These are phyloP conservation scores for Notarius quadriscutis DNA, from an alignment of 2,113 vertebrate genomes.

Conservation along the genomic window DNA sequence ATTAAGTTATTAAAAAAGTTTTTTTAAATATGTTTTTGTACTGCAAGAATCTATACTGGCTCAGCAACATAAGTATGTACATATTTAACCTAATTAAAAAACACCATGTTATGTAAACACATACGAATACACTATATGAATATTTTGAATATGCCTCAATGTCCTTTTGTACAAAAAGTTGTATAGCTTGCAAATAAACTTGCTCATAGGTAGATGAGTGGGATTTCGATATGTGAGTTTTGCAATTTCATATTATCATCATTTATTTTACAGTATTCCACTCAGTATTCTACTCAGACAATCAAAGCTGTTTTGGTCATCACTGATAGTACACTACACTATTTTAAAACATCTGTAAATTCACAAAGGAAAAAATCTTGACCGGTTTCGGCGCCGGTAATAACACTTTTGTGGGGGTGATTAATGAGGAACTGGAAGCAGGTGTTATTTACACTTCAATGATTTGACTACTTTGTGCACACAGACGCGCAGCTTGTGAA, in stretches of 20 bases:
- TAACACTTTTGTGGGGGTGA: too few relatives aligned
- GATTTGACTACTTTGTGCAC: too few relatives aligned
- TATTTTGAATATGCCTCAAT: background rate
- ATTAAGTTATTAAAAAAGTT: background rate
- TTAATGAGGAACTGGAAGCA: too few relatives aligned
- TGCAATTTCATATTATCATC: background rate
- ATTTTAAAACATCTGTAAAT: background rate
- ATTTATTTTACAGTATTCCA: background rate
- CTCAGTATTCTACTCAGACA: background rate
- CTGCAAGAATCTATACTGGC: background rate
- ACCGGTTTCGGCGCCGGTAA: too few relatives aligned
- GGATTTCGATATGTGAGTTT: background rate
- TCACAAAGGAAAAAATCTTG: background rate
- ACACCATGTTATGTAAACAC: background rate
- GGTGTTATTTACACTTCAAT: too few relatives aligned
- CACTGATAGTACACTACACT: background rate
- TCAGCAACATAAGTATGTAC: background rate
- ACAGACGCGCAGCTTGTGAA: too few relatives aligned
- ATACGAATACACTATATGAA: background rate
- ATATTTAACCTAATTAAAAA: background rate
- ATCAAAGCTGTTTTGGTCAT: background rate
- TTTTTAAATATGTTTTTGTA: background rate
- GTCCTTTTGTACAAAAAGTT: background rate
- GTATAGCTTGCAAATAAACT: too few relatives aligned
- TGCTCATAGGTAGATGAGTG: background rate